These are phyloP conservation scores for Moxostoma hubbsi DNA, from an alignment of 2,797 vertebrate genomes.

Conservation along the genomic window DNA sequence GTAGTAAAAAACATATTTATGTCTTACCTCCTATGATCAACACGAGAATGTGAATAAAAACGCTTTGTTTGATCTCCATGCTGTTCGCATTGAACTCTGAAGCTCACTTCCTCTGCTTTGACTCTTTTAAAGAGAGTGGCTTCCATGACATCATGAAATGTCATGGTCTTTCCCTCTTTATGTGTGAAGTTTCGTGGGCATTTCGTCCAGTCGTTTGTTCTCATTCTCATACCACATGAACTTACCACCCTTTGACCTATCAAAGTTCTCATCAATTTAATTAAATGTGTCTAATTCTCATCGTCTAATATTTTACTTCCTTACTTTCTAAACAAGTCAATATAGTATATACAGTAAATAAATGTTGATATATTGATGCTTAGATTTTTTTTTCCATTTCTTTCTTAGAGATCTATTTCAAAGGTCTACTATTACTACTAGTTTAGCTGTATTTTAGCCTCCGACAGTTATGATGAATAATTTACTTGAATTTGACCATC, in stretches of 20 bases:
- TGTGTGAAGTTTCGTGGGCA: conserved; percentile 52
- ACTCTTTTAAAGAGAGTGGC: conserved; percentile 62
- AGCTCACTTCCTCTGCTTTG: conserved; percentile 68
- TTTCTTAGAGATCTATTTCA: no score
- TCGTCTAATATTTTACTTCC: no score
- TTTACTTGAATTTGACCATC: no score
- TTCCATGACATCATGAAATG: conserved; percentile 77
- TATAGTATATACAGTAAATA: no score
- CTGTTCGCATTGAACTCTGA: conserved; percentile 48
- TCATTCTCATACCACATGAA: background rate
- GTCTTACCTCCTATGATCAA: conserved; percentile 71
- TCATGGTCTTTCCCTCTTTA: conserved; percentile 70
- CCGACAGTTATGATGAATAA: no score
- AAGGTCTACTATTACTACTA: no score
- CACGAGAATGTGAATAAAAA: conserved; percentile 62
- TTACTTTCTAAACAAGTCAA: no score
- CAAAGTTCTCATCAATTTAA: background rate
- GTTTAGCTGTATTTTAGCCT: no score
- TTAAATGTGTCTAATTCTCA: background rate
- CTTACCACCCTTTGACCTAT: conserved; percentile 15
- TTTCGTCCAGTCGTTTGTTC: conserved; percentile 45
- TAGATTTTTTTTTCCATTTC: no score
- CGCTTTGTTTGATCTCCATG: conserved; percentile 67
- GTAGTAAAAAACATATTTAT: background rate
- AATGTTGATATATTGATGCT: no score